Base-by-base conservation (phyloP, 2,888 invertebrate genomes). In the Lymantria monacha region DNA sequence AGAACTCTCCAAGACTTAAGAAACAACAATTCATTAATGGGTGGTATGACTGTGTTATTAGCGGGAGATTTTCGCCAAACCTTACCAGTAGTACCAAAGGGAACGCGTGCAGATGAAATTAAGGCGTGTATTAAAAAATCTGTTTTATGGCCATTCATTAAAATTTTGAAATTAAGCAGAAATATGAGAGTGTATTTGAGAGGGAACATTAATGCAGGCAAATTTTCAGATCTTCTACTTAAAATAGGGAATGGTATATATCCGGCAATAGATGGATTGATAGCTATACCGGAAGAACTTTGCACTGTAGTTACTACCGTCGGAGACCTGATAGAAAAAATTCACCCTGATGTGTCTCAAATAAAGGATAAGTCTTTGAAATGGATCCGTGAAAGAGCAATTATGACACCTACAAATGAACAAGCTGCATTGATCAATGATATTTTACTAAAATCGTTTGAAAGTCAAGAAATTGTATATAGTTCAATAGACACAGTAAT, bases 201-300 rank as follows among this genome's bases (percentile, higher is more conserved):
- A 7, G 47, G 47, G 7, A 48, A 60, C 47, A 11, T 5, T 7
- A 14, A 22, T 37, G 57, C 57, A 12, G 51, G 46, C 12, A 36
- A 33, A 33, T 63, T 59, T 46, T 54, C 61, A 14, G 33, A 61
- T 42, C 36, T 56, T 9, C 15, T 61, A 9, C 52, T 66, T 30
- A 48, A 53, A 54, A 51, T 62, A 3, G 63, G 61, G 13, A 61
- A 65, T 50, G 58, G 61, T 38, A 36, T 41, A 38, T 51, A 36
- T 40, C 46, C 50, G 11, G 31, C 10, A 33, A 31, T 33, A 40
- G 44, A 44, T 41, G 47, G 44, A 42, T 12, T 30, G 31, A 44
- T 44, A 30, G 13, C 33, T 7, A 13, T 44, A 10, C 44, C 44
- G 14, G 44, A 44, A 33, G 38, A 45, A 15, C 14, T 37, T 15